Percentiles rank a stretch among this genome's conserved stretches.
Conservation (phyloP, 1,140 invertebrate species). For the Drosophila burlai region DNA sequence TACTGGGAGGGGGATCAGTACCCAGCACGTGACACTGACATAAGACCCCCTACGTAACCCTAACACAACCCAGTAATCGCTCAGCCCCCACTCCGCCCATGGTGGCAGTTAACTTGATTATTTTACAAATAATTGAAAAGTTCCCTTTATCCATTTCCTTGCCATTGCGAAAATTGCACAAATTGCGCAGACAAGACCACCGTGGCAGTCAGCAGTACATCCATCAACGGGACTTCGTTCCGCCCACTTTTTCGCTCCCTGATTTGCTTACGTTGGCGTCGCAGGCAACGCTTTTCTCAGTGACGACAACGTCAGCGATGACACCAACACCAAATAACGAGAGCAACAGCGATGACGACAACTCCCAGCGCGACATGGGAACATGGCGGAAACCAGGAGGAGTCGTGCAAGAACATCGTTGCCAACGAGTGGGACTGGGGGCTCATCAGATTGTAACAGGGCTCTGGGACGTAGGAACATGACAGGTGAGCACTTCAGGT, state of each 20-base stretch:
- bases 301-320: constrained; percentile 75
- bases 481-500: neutral
- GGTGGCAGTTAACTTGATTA: constrained; percentile 80
- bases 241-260: constrained; percentile 30
- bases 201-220: constrained; percentile 37
- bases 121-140: constrained; percentile 83
- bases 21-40: constrained; percentile 34
- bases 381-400: constrained; percentile 40
- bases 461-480: neutral
- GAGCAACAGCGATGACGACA: constrained; percentile 44
- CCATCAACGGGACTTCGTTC: constrained; percentile 7
- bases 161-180: constrained; percentile 66
- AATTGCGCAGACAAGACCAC: constrained; percentile 55
- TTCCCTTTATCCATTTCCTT: constrained; percentile 47
- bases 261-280: constrained; percentile 47
- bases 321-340: constrained; percentile 57
- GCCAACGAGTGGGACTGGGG: constrained; percentile 12
- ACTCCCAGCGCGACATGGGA: constrained; percentile 37
- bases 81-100: constrained; percentile 35
- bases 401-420: constrained; percentile 52
- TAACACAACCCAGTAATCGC: constrained; percentile 18
- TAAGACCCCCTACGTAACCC: constrained; percentile 1
- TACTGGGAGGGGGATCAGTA: neutral
- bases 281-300: constrained; percentile 27
- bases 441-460: constrained; percentile 13